Evolutionary conservation across 2,113 vertebrate species (phyloP), one percentile per base, ranked within the genome.

Genomic region (Bagarius yarrelli): DNA sequence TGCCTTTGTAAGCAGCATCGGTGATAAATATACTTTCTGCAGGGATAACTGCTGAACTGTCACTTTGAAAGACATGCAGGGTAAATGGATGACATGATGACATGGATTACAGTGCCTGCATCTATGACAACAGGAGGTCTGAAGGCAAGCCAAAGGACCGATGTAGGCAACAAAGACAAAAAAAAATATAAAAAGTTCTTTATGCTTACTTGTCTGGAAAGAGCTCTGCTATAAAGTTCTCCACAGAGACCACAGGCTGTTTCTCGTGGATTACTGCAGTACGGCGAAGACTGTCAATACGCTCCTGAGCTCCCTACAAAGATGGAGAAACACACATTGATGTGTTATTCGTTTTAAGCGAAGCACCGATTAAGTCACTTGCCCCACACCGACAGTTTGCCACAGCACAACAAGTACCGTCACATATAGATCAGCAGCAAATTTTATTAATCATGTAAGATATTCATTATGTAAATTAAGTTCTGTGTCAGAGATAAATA

Each of bases 221-320:
- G 81, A 99, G 91, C 72, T 99, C 98, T 18, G 95, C 95, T n/a
- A 99, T 97, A 88, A 99, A 99, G 90, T 91, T 98, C 88, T 99
- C 96, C 83, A 98, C 88, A 0, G 98, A 98, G 44, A 98, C 96
- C 55, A 94, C 96, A 0, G 94, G 95, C 88, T 99, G 98, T 71
- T 97, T 98, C 87, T 98, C 95, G 2, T 98, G 96, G 85, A 99
- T 96, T 56, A 95, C 88, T 18, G 95, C 95, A 0, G 89, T 81
- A 1, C 96, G 92, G 56, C 97, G 94, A 78, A 99, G 92, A 76
- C 95, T 91, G 83, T 97, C 95, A 74, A 99, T 97, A 63, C 97
- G 95, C 84, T 99, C 97, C 87, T 99, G 96, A 74, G 97, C 98
- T 4, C 98, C 97, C 98, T 99, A 79, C 19, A 70, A 11, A 50